A percentile compares a stretch with the other conserved stretches of the same genome.
Evolutionary conservation across 53 echinoderm and acorn worm genomes (phyloP).

Genomic region (Antedon mediterranea): DNA sequence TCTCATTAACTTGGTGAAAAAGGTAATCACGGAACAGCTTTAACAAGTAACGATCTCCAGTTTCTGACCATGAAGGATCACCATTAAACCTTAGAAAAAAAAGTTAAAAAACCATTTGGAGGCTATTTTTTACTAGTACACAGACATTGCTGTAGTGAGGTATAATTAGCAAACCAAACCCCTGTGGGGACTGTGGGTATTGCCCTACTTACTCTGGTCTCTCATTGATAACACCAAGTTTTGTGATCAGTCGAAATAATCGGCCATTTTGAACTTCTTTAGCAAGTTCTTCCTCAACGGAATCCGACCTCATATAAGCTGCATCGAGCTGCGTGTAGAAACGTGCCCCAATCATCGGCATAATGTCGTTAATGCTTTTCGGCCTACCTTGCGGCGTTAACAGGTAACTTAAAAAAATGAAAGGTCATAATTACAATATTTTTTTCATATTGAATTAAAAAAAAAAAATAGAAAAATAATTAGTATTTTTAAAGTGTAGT

Average conservation of each 20-base stretch:
- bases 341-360: conserved; percentile 95
- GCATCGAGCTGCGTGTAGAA: conserved; percentile 97
- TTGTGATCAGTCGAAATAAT: conserved; percentile 68
- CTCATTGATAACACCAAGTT: conserved; percentile 81
- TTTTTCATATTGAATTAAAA: too few relatives aligned
- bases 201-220: conserved; percentile 97
- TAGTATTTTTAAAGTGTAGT: too few relatives aligned
- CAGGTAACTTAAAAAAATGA: conserved; percentile 38
- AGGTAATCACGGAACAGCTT: conserved; percentile 88
- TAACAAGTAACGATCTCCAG: conserved; percentile 88
- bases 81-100: conserved; percentile 54
- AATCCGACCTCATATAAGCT: conserved; percentile 69
- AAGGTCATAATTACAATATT: not conserved
- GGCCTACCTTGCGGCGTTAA: conserved; percentile 79
- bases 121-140: too few relatives aligned
- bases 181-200: not conserved
- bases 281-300: conserved; percentile 72
- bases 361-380: conserved; percentile 89
- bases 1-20: conserved; percentile 75
- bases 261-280: conserved; percentile 86
- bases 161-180: too few relatives aligned
- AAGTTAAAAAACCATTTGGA: not conserved
- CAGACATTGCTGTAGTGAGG: too few relatives aligned
- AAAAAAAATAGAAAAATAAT: too few relatives aligned
- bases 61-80: conserved; percentile 89